A percentile compares a stretch with the other conserved stretches of the same genome.
Evolutionary conservation across 2,113 vertebrate genomes (phyloP).

Genomic region (Peromyscus leucopus): DNA sequence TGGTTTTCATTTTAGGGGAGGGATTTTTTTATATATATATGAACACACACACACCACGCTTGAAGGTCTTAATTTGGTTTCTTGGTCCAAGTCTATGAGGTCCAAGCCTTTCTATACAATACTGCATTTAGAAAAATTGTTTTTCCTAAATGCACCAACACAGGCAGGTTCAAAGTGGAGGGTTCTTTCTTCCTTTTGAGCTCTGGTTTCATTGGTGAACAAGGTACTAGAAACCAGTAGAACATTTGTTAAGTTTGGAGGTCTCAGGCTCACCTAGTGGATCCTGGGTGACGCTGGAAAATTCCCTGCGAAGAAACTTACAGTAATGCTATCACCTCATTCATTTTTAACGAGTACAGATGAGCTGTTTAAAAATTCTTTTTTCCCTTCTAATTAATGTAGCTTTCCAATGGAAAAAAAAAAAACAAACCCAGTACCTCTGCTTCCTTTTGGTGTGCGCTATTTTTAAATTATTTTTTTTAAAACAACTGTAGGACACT

Average conservation of each 20-base stretch:
- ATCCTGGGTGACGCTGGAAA: conserved; percentile 68
- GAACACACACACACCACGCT: conserved; percentile 73
- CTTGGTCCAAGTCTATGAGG: conserved; percentile 90
- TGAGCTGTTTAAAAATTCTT: conserved; percentile 75
- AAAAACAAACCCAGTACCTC: conserved; percentile 64
- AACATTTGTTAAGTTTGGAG: conserved; percentile 64
- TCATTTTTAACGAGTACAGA: conserved; percentile 74
- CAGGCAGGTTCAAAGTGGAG: conserved; percentile 80
- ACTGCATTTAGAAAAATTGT: conserved; percentile 79
- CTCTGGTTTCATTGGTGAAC: conserved; percentile 70
- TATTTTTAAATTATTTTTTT: conserved; percentile 84
- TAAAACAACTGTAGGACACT: conserved; percentile 85
- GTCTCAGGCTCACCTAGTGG: conserved; percentile 49
- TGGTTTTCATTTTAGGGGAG: conserved; percentile 82
- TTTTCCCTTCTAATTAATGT: conserved; percentile 67
- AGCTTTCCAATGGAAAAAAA: conserved; percentile 24
- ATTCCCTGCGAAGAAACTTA: conserved; percentile 57
- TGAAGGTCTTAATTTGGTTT: conserved; percentile 91
- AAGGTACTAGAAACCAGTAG: conserved; percentile 63
- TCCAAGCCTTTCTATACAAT: conserved; percentile 88
- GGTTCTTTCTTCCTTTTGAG: conserved; percentile 73
- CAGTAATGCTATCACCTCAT: conserved; percentile 68
- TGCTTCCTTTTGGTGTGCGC: conserved; percentile 66
- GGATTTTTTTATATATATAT: neutral
- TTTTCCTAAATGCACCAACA: conserved; percentile 78